Percentiles rank a stretch among this genome's conserved stretches.
These are phyloP conservation scores for Salvelinus fontinalis DNA, from an alignment of 2,113 vertebrate genomes.

Conservation along the genomic window DNA sequence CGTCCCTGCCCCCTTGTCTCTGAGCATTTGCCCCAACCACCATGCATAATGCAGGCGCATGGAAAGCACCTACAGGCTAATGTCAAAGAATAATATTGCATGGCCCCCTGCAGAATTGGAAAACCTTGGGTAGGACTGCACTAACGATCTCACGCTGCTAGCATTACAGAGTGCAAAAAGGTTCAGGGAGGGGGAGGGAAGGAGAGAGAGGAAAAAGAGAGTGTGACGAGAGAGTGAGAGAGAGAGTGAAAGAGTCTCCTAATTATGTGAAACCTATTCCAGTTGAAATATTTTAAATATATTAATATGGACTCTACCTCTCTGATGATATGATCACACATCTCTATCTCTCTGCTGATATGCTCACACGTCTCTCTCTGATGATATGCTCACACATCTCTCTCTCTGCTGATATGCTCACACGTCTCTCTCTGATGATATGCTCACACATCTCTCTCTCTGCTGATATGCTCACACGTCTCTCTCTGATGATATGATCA, in stretches of 20 bases:
- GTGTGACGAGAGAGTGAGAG: constrained; percentile 23
- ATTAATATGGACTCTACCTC: constrained; percentile 67
- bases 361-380: constrained; percentile 10
- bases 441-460: too few relatives aligned
- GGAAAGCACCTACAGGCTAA: constrained; percentile 62
- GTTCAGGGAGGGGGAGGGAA: constrained; percentile 61
- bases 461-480: too few relatives aligned
- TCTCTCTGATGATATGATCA: too few relatives aligned
- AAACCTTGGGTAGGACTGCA: constrained; percentile 66
- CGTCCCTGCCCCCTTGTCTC: constrained; percentile 22
- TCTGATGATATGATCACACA: constrained; percentile 9
- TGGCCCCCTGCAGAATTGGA: constrained; percentile 66
- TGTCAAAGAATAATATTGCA: constrained; percentile 72
- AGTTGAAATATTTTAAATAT: constrained; percentile 79
- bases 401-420: background rate
- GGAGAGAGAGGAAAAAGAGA: constrained; percentile 43
- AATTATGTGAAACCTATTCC: constrained; percentile 69
- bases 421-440: background rate
- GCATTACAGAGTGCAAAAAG: constrained; percentile 75
- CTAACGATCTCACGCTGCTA: constrained; percentile 77
- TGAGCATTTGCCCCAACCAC: constrained; percentile 23
- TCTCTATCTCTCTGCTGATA: constrained; percentile 5
- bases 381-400: constrained; percentile 16
- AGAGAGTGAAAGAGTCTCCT: constrained; percentile 64
- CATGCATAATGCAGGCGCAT: constrained; percentile 66